Evolutionary conservation across 2,888 invertebrate species (phyloP).

Genomic region (Eulithis testata): DNA sequence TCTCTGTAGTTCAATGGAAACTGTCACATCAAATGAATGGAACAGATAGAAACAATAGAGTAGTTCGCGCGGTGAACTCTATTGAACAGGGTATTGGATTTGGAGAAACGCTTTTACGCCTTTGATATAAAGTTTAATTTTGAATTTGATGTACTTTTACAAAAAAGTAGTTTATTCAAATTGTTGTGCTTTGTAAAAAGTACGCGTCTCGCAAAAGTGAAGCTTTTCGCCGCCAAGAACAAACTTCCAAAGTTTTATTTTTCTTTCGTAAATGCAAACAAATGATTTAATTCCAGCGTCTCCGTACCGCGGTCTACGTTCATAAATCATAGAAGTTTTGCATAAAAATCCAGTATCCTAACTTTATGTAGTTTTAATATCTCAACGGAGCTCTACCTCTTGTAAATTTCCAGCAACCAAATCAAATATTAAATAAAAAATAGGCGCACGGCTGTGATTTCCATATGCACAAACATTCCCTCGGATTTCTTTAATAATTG

Average conservation of each 20-base stretch:
- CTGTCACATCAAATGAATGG: constrained; percentile 37
- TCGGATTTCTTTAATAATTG: no score
- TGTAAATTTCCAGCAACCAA: background rate
- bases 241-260: constrained; percentile 8
- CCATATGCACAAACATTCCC: no score
- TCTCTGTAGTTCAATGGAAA: constrained; percentile 31
- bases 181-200: background rate
- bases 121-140: constrained; percentile 27
- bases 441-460: no score
- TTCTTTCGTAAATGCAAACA: constrained; percentile 34
- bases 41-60: constrained; percentile 34
- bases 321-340: constrained; percentile 46
- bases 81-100: constrained; percentile 41
- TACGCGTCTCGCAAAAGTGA: background rate
- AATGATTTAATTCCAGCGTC: constrained; percentile 45
- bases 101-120: constrained; percentile 24
- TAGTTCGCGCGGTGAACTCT: constrained; percentile 43
- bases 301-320: constrained; percentile 5
- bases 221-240: background rate
- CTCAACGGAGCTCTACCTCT: constrained; percentile 9
- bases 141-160: constrained; percentile 6
- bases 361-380: constrained; percentile 61
- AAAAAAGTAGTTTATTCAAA: no score
- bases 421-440: no score
- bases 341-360: constrained; percentile 41